These are phyloP conservation scores for Riparia riparia DNA, from an alignment of 2,113 vertebrate genomes.

Conservation along the genomic window DNA sequence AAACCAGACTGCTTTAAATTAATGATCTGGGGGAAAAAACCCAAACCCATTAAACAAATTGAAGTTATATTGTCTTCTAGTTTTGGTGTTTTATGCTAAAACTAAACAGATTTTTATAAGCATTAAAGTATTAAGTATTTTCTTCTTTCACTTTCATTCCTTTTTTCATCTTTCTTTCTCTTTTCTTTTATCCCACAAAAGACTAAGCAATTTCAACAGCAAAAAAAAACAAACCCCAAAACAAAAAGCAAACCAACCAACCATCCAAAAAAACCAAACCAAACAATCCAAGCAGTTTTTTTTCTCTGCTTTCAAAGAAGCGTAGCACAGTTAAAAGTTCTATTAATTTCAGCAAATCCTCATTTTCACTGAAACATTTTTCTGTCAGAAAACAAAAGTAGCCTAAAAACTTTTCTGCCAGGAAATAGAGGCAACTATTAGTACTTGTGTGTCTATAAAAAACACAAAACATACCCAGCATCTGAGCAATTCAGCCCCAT, in stretches of 20 bases:
- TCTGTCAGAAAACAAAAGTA: not conserved
- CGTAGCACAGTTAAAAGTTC: fast-evolving
- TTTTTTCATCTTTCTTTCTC: not conserved
- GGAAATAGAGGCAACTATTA: not conserved
- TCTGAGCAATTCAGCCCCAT: not conserved
- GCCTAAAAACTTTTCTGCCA: not conserved
- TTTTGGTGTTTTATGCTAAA: not conserved
- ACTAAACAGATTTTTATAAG: not conserved
- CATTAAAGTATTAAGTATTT: not conserved
- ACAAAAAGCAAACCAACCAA: not conserved
- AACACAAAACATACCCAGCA: not conserved
- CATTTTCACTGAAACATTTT: not conserved
- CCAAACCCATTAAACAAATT: not conserved
- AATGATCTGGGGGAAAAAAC: not conserved
- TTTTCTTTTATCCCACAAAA: not conserved
- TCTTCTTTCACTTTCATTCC: not conserved
- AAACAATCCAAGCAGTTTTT: not conserved
- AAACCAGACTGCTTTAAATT: not conserved
- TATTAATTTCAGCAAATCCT: not conserved
- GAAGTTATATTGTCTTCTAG: not conserved
- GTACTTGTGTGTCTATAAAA: not conserved
- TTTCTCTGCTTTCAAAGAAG: not conserved
- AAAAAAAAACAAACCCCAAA: not conserved
- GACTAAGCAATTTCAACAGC: not conserved
- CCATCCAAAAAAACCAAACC: too few species aligned